These are phyloP conservation scores for Leptinotarsa rubiginosa DNA, from an alignment of 2,888 invertebrate genomes.

Conservation along the genomic window DNA sequence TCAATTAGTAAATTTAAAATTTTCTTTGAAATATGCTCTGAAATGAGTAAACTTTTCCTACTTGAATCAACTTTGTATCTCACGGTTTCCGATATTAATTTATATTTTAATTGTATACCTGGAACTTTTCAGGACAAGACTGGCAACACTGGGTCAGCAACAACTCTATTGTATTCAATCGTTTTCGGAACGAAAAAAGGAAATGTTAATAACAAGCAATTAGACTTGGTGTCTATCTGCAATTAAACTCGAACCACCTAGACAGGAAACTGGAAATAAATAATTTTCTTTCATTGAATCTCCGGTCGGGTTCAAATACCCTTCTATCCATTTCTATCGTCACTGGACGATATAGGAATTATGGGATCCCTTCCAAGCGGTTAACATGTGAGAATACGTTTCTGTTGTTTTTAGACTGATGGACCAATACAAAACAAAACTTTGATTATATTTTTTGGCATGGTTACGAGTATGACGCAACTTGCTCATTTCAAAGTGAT, in stretches of 20 bases:
- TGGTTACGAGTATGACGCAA: too few species aligned
- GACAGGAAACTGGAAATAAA: slow-evolving; percentile 42
- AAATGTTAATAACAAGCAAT: slow-evolving; percentile 40
- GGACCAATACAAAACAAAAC: not conserved
- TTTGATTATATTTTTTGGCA: slow-evolving; percentile 2
- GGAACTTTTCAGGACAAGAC: too few species aligned
- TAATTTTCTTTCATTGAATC: slow-evolving; percentile 41
- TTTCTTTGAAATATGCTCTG: too few species aligned
- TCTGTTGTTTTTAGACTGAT: not conserved
- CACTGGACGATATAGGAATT: not conserved
- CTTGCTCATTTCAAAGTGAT: too few species aligned
- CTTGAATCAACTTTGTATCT: too few species aligned
- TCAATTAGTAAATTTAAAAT: too few species aligned
- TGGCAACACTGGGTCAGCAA: not conserved
- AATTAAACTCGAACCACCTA: slow-evolving; percentile 35
- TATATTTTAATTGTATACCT: too few species aligned
- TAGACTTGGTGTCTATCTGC: slow-evolving; percentile 30
- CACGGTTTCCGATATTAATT: too few species aligned
- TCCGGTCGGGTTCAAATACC: slow-evolving; percentile 33
- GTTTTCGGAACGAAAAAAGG: slow-evolving; percentile 34
- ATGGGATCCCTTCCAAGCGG: not conserved
- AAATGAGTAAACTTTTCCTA: too few species aligned
- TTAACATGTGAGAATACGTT: too few species aligned
- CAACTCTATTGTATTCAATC: slow-evolving; percentile 5
- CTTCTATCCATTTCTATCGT: slow-evolving; percentile 11